Base-by-base conservation (phyloP, 1,140 invertebrate species). In the Atta cephalotes region DNA sequence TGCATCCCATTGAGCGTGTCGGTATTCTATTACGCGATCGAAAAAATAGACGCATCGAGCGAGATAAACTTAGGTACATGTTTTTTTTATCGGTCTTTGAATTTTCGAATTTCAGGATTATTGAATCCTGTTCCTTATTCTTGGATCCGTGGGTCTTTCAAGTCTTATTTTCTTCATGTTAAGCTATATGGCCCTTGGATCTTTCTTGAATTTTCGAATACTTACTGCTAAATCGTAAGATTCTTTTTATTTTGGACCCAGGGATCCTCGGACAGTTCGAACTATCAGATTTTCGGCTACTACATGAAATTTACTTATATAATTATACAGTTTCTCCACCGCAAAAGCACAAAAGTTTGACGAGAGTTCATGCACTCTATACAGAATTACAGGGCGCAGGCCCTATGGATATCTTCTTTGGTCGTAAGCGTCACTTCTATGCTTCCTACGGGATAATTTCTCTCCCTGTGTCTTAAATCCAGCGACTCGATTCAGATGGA, bases 381-480 rank as follows among this genome's bases (percentile, higher is more conserved):
- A 90, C 89, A 89, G 80, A 89, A 87, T 18, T 80, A 51, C 12
- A 71, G n/a, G 51, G 71, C 63, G 85, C 80, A 87, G 87, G 85
- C 77, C 87, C 78, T 78, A 89, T 84, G 65, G 70, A 91, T 91
- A 88, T 90, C 71, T 88, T 87, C 90, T 91, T 91, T 91, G 90
- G 90, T 91, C 89, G 87, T 89, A 89, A 90, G 87, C 89, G 89
- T 85, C 80, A 87, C 80, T 88, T 76, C 79, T 91, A 85, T 77
- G 85, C 71, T 84, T 87, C 45, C 74, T 78, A 74, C 79, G 63
- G 77, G 49, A 10, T 14, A 53, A 90, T 49, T 71, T 81, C 51
- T 35, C 60, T 71, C 18, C 62, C 39, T 31, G 14, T 25, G n/a
- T 35, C 9, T 68, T 35, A 70, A 16, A 45, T 35, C 39, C 62